phyloP scores from a whole-genome alignment of 1,140 invertebrate species.

The Pseudoatta argentina region DNA sequence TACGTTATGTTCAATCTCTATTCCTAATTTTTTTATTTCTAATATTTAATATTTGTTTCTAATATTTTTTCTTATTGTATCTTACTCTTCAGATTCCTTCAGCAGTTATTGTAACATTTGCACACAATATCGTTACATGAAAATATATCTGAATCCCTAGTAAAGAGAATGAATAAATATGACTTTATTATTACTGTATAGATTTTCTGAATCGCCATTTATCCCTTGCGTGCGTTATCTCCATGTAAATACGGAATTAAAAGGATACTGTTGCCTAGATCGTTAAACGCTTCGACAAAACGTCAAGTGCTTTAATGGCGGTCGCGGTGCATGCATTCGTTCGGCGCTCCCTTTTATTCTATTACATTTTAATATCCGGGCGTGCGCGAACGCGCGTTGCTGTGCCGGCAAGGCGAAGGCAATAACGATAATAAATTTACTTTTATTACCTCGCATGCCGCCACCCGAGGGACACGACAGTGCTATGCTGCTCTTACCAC shows the following conservation, averaged over 20 bases:
- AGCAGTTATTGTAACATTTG: not conserved
- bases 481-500: slow-evolving; percentile 42
- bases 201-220: not conserved
- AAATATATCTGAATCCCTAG: not conserved
- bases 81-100: not conserved
- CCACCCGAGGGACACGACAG: slow-evolving; percentile 50
- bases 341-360: slow-evolving; percentile 68
- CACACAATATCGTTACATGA: not conserved
- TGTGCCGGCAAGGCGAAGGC: slow-evolving; percentile 52
- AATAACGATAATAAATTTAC: slow-evolving; percentile 80
- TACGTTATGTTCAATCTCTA: too few relatives aligned
- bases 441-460: slow-evolving; percentile 75
- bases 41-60: too few relatives aligned
- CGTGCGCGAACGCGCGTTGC: slow-evolving; percentile 1
- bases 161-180: not conserved
- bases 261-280: not conserved
- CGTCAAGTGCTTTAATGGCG: slow-evolving; percentile 3
- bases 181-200: not conserved
- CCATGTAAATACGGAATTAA: slow-evolving; percentile 36
- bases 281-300: slow-evolving; percentile 58
- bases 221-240: not conserved
- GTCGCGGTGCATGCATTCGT: slow-evolving; percentile 11
- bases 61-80: too few relatives aligned
- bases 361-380: slow-evolving; percentile 74
- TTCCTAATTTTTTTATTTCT: too few relatives aligned